Percentiles rank a stretch among this genome's conserved stretches.
Conservation (phyloP, 2,888 invertebrate species). For the Drosophila eohydei region DNA sequence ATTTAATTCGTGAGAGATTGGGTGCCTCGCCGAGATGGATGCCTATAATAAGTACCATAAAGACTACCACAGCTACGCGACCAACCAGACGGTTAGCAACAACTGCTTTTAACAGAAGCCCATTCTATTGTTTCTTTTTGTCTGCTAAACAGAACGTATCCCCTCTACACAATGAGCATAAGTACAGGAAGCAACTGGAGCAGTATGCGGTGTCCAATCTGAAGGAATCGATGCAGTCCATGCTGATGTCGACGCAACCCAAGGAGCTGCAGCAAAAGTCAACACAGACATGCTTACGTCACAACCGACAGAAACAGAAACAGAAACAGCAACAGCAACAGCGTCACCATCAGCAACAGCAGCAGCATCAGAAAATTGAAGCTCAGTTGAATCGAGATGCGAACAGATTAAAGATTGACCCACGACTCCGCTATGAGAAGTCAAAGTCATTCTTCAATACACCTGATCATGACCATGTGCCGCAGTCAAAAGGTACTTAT, state of each 20-base stretch:
- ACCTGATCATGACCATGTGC: neutral
- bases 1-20: neutral
- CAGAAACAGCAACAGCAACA: neutral
- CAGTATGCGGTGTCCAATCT: neutral
- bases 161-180: neutral
- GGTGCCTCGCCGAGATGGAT: neutral
- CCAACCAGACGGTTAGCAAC: neutral
- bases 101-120: too few relatives aligned
- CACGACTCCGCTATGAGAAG: neutral
- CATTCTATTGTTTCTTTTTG: neutral
- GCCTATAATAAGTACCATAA: neutral
- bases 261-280: constrained; percentile 3
- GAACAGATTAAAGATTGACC: neutral
- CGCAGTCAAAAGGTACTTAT: neutral
- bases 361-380: neutral
- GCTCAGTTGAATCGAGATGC: neutral
- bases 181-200: neutral
- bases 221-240: neutral
- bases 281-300: constrained; percentile 15
- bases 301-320: neutral
- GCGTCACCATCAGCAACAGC: neutral
- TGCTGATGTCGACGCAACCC: neutral
- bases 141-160: neutral
- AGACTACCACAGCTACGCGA: neutral
- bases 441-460: neutral